Evolutionary conservation across 2,888 invertebrate species (phyloP).

Genomic region (Volucella bombylans): DNA sequence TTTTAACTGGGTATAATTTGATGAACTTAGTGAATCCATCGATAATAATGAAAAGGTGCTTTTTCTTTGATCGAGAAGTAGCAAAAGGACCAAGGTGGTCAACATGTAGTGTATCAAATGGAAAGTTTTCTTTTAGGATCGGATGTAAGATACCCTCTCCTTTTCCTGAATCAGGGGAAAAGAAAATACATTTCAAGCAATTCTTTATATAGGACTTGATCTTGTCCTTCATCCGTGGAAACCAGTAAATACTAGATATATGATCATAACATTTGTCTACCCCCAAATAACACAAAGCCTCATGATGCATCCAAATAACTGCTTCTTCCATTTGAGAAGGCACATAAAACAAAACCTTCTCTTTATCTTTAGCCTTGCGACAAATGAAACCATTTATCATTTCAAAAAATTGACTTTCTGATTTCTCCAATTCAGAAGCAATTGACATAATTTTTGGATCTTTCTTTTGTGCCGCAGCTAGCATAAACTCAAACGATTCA

Average conservation of each 20-base stretch:
- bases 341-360: no score
- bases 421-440: no score
- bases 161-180: not conserved
- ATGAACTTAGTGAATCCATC: conserved; percentile 77
- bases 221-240: not conserved
- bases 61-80: not conserved
- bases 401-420: no score
- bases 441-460: no score
- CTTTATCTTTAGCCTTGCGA: no score
- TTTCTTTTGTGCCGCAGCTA: no score
- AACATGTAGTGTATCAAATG: conserved; percentile 15
- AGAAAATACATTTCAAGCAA: no score
- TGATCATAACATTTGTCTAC: not conserved
- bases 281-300: conserved; percentile 7
- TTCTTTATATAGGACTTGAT: not conserved
- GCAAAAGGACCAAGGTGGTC: conserved; percentile 2
- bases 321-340: no score
- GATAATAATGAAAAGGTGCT: not conserved
- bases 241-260: not conserved
- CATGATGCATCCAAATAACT: not conserved
- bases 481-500: no score
- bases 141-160: conserved; percentile 1
- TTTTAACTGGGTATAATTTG: conserved; percentile 77
- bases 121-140: no score
- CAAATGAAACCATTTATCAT: no score